Evolutionary conservation across 2,888 invertebrate species (phyloP).

Genomic region (Temnothorax rugatulus): DNA sequence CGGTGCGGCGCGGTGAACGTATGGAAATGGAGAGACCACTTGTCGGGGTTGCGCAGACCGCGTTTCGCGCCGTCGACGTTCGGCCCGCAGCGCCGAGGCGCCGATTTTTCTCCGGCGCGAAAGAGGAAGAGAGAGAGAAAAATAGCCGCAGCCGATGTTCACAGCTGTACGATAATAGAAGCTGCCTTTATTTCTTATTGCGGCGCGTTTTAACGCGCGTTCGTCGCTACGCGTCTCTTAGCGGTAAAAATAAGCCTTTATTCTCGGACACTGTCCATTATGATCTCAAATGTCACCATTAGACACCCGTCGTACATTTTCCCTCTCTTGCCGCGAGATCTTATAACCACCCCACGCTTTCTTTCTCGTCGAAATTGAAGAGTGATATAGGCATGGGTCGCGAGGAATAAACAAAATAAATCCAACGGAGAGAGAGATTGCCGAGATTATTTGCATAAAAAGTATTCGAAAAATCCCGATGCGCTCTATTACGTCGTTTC

Average conservation of each 20-base stretch:
- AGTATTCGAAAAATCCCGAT: background rate
- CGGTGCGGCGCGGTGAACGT: background rate
- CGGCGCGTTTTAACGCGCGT: background rate
- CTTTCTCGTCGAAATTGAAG: background rate
- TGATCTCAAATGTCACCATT: constrained; percentile 81
- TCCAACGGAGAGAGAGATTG: background rate
- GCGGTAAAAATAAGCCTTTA: constrained; percentile 75
- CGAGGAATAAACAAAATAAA: background rate
- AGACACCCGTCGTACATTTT: constrained; percentile 68
- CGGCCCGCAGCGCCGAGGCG: too few relatives aligned
- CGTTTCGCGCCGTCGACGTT: background rate
- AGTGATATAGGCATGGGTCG: background rate
- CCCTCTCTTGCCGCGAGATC: constrained; percentile 44
- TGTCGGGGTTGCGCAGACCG: constrained; percentile 8
- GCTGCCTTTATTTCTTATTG: constrained; percentile 34
- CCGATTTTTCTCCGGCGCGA: background rate
- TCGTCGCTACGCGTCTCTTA: constrained; percentile 34
- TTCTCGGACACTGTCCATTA: constrained; percentile 75
- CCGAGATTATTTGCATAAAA: background rate
- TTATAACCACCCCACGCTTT: constrained; percentile 3
- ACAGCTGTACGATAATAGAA: constrained; percentile 17
- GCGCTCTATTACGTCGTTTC: background rate
- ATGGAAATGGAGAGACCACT: constrained; percentile 40
- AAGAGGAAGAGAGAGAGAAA: background rate
- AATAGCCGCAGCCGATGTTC: background rate